Base-by-base conservation (phyloP, 37 sponge, comb jelly and placozoan species). In the Aphrocallistes beatrix region DNA sequence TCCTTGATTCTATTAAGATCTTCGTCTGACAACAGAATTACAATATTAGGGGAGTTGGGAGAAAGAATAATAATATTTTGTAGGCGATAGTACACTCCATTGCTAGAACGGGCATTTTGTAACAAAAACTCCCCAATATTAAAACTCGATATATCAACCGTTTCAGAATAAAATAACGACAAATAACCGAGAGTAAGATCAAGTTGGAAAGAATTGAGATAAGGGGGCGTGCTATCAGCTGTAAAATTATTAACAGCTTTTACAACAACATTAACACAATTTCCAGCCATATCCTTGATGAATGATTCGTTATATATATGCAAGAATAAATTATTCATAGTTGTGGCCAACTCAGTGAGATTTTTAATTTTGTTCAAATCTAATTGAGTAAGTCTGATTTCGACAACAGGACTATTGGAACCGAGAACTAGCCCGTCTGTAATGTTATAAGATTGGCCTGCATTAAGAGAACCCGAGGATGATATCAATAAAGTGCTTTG, bases 1-100 rank as follows among this genome's bases (percentile, higher is more conserved):
- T 84, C 21, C 85, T 94, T 94, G 82, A 94, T 87, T 37, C 37
- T 34, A 81, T 95, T 95, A 36, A 95, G 85, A 51, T 95, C 96
- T 10, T 88, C 90, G 69, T 88, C 37, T 3, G 90, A 90, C 1
- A 95, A 84, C 39, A 69, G 83, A 28, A 91, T 49, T 3, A 50
- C 39, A 51, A 93, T 85, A 17, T 16, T 38, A 19, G 88, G 82
- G 36, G 69, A 51, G 83, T 94, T 86, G 50, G 88, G 90, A 23
- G 50, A 48, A 81, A 88, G 89, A 32, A 90, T 30, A 0, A 39
- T 50, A 6, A 25, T 45, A 23, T 89, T 84, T 28, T 40, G 85
- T 36, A 84, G 84, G 0, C 90, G 47, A 6, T 51, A 51, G 37
- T 48, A 87, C 37, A 25, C 16, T 0, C 84, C 86, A 17, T 39